Percentiles rank a stretch among this genome's conserved stretches.
Conservation (phyloP, 2,888 invertebrate genomes). For the Maniola hyperantus region DNA sequence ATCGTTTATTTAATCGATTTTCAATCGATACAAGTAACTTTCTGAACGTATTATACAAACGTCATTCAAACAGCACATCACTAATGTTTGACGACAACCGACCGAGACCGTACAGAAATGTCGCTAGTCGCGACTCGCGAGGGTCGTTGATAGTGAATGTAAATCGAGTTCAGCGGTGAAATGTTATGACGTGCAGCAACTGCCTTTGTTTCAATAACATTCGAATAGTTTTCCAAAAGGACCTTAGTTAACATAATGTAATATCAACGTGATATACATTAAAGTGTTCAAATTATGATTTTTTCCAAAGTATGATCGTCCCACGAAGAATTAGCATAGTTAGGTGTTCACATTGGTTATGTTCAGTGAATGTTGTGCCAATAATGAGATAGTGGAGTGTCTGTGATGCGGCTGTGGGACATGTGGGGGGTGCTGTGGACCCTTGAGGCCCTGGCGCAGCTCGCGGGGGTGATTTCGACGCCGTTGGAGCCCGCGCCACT, state of each 20-base stretch:
- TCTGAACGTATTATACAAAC: slow-evolving; percentile 25
- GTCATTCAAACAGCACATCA: slow-evolving; percentile 23
- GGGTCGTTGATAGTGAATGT: slow-evolving; percentile 41
- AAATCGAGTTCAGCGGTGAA: slow-evolving; percentile 59
- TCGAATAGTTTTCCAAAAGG: slow-evolving; percentile 57
- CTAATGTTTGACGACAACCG: slow-evolving; percentile 30
- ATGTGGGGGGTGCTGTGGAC: slow-evolving; percentile 79
- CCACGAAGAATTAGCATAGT: slow-evolving; percentile 79
- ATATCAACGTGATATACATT: slow-evolving; percentile 56
- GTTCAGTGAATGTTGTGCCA: slow-evolving; percentile 81
- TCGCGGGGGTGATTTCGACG: slow-evolving; percentile 65
- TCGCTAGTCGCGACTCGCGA: slow-evolving; percentile 18
- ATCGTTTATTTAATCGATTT: slow-evolving; percentile 20
- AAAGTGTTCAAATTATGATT: slow-evolving; percentile 61
- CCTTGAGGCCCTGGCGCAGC: slow-evolving; percentile 68
- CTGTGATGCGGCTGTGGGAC: slow-evolving; percentile 81
- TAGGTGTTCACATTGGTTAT: slow-evolving; percentile 77
- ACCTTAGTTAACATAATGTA: slow-evolving; percentile 66
- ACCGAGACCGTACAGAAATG: slow-evolving; percentile 31
- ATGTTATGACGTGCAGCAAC: slow-evolving; percentile 81
- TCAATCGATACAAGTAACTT: slow-evolving; percentile 2
- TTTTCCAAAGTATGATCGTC: slow-evolving; percentile 79
- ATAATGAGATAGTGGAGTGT: slow-evolving; percentile 82
- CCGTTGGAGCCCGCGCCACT: slow-evolving; percentile 72
- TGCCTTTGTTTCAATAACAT: slow-evolving; percentile 77